phyloP scores from a whole-genome alignment of 2,888 invertebrate species.

The Drosophila nigritarsus region DNA sequence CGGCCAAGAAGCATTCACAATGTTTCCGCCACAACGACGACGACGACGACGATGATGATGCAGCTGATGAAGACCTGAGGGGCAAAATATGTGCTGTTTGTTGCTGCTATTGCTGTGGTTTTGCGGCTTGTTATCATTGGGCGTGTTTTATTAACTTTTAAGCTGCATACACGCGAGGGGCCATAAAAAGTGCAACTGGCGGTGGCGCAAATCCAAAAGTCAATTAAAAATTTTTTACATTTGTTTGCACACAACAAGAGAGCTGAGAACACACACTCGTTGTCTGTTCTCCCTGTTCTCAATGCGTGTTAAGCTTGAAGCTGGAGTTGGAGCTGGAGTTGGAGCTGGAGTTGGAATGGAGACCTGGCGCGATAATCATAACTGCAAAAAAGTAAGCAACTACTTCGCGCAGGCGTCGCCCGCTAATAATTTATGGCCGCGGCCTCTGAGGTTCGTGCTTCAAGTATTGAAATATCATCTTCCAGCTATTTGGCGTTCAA shows the following conservation, averaged over 20 bases:
- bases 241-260: constrained; percentile 75
- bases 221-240: constrained; percentile 82
- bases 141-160: constrained; percentile 85
- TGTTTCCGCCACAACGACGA: constrained; percentile 27
- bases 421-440: constrained; percentile 71
- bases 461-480: constrained; percentile 79
- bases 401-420: constrained; percentile 77
- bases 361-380: constrained; percentile 78
- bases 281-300: constrained; percentile 16
- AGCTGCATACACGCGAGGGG: constrained; percentile 80
- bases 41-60: constrained; percentile 5
- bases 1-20: constrained; percentile 39
- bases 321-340: constrained; percentile 3
- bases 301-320: constrained; percentile 21
- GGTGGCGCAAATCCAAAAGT: constrained; percentile 74
- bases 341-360: constrained; percentile 1
- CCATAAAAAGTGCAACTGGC: constrained; percentile 81
- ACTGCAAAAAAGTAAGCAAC: constrained; percentile 79
- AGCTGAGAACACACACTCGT: neutral
- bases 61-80: constrained; percentile 83
- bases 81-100: constrained; percentile 71
- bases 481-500: constrained; percentile 78
- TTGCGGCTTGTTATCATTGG: constrained; percentile 83
- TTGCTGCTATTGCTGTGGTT: constrained; percentile 15
- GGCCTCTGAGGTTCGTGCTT: constrained; percentile 16